Conservation (phyloP, 2,113 vertebrate species). For the Callithrix jacchus region DNA sequence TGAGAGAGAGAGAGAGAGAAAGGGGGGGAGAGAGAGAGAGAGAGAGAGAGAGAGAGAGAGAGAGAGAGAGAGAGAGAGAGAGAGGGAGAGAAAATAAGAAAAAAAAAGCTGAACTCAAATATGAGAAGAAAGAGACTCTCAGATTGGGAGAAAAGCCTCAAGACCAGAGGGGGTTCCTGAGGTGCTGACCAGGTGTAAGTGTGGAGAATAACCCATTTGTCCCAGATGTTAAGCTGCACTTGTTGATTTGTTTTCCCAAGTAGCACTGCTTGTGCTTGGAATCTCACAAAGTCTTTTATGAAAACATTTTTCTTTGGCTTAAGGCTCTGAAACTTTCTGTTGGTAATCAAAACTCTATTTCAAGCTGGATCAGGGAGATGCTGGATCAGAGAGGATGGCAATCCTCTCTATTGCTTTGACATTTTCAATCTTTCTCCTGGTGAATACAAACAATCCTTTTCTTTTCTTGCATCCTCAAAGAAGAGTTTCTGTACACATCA, state of each 20-base stretch:
- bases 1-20: no score
- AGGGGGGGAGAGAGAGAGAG: rapidly evolving
- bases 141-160: background rate
- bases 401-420: background rate
- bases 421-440: background rate
- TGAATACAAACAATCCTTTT: background rate
- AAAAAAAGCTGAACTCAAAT: background rate
- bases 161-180: background rate
- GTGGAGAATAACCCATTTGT: background rate
- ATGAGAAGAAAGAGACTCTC: background rate
- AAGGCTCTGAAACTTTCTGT: background rate
- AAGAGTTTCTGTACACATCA: background rate
- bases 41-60: no score
- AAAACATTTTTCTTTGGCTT: background rate
- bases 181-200: background rate
- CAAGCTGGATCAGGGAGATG: background rate
- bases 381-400: no score
- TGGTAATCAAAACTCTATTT: background rate
- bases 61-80: no score
- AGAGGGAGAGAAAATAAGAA: rapidly evolving
- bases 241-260: background rate
- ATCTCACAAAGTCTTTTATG: background rate
- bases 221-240: background rate
- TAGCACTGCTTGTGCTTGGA: background rate
- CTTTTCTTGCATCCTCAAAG: background rate